Evolutionary conservation across 2,113 vertebrate species (phyloP), one percentile per base, ranked within the genome.

Genomic region (Chloropsis cyanopogon): DNA sequence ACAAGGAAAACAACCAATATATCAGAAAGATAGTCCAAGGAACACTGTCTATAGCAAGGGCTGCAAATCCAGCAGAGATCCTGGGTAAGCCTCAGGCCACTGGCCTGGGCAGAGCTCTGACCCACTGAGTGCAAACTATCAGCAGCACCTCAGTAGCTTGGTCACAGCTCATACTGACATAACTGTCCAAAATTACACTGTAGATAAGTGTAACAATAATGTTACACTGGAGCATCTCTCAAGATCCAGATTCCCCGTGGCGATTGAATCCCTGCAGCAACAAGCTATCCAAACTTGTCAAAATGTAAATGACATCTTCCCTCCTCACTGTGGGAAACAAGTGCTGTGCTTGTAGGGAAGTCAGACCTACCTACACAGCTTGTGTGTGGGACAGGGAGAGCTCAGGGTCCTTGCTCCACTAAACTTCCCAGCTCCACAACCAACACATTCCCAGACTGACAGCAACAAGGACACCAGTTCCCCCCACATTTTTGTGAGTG

Each of bases 341-440:
- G 28, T 23, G 31, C 66, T 35, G 31, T 18, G 7, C 29, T 53
- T 18, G n/a, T 14, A 9, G 73, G 41, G 31, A 56, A 80, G 35
- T 10, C 44, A 68, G 20, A 77, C 19, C 47, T 16, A 77, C 19
- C 47, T 16, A 7, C 1, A 0, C 1, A 2, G 35, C 1, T 0
- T 17, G 31, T 25, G 49, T 0, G 0, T 18, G n/a, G 57, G 61
- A 70, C 19, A 64, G 49, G 57, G 31, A 85, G 53, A 85, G 28
- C 28, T 12, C 65, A 64, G 41, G 20, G 14, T 82, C 53, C 57
- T 76, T 85, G 49, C 57, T 80, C 37, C 57, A n/a, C 69, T 49
- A 1, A 7, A 22, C 64, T 65, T 64, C 54, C 4, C 4, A 77
- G 53, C 24, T 83, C 60, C 50, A n/a, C 29, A 59, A 1, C 14